Conservation (phyloP, 2,113 vertebrate species). For the Puffinus mauretanicus region DNA sequence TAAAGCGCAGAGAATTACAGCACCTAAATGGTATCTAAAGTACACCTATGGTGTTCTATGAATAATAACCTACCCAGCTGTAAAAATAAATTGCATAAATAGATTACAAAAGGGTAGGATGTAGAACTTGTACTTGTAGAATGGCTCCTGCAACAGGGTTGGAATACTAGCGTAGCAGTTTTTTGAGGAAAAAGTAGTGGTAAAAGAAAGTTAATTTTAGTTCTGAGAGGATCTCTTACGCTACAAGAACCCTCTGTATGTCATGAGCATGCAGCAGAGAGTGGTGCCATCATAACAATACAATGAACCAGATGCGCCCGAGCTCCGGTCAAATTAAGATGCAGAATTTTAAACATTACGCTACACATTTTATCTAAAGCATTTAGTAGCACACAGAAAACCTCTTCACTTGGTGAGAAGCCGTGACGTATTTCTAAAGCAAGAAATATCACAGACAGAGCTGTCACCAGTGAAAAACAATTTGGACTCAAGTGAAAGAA, state of each 20-base stretch:
- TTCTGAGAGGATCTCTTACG: neutral
- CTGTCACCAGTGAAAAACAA: neutral
- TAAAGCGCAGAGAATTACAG: neutral
- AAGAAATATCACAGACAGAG: constrained; percentile 2
- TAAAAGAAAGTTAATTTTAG: neutral
- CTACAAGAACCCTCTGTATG: neutral
- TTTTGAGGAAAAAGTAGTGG: neutral
- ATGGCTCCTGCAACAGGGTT: neutral
- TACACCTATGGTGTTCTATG: neutral
- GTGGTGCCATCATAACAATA: neutral
- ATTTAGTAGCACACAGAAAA: neutral
- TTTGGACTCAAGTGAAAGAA: constrained; percentile 29
- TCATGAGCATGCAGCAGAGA: accelerated
- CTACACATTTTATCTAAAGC: neutral
- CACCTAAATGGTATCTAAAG: neutral
- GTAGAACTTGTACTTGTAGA: neutral
- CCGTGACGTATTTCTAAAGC: neutral
- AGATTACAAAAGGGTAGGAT: neutral
- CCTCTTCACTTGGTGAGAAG: neutral
- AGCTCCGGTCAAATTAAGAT: neutral
- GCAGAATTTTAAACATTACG: neutral
- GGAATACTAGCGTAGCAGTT: neutral
- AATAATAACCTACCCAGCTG: neutral
- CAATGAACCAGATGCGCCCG: neutral
- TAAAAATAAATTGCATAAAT: neutral